Conservation (phyloP, 2,797 vertebrate species). For the Nothura maculosa region DNA sequence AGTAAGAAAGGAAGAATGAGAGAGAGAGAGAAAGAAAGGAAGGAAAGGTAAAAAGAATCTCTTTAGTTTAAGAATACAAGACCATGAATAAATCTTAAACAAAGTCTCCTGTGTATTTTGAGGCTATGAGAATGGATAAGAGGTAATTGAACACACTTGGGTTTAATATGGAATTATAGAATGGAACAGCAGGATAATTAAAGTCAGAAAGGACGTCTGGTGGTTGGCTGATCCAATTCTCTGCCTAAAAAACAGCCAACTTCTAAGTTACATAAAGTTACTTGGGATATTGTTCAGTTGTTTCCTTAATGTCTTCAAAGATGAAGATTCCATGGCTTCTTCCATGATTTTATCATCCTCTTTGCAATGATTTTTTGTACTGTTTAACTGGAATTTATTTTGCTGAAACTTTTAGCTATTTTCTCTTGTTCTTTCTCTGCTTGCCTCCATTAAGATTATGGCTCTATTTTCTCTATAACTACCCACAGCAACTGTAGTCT, state of each 20-base stretch:
- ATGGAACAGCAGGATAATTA: neutral
- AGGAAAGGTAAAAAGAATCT: accelerated
- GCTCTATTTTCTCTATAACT: neutral
- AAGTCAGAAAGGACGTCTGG: neutral
- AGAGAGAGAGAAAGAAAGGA: no score
- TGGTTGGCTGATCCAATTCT: neutral
- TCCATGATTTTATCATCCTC: neutral
- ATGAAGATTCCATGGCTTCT: accelerated
- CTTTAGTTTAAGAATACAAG: neutral
- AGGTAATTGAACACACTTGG: neutral
- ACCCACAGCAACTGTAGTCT: no score
- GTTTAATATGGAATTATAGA: neutral
- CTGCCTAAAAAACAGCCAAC: neutral
- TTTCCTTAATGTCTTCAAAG: neutral
- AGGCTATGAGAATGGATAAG: neutral
- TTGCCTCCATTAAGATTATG: neutral
- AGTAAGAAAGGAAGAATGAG: no score
- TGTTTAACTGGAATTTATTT: neutral
- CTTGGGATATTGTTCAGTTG: neutral
- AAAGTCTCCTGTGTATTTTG: neutral
- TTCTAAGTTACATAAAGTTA: neutral
- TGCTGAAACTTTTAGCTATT: neutral
- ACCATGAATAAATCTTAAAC: neutral
- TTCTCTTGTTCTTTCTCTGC: neutral
- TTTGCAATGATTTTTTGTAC: neutral